Evolutionary conservation across 2,113 vertebrate species (phyloP).

Genomic region (Boulengeromyrus knoepffleri): DNA sequence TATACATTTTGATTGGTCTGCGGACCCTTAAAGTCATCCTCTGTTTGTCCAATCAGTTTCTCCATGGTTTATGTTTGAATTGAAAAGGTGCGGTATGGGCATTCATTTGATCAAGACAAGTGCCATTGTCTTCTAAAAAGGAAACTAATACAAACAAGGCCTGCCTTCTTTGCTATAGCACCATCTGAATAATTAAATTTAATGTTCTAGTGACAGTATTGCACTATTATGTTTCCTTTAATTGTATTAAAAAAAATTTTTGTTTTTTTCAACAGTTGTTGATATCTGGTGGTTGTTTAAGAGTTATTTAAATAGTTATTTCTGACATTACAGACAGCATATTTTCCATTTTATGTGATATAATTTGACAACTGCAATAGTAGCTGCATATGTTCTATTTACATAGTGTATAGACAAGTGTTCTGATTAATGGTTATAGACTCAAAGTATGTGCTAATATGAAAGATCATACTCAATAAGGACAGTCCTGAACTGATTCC

Average conservation of each 20-base stretch:
- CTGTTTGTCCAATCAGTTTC: not conserved
- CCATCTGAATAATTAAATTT: conserved; percentile 17
- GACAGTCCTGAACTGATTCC: conserved; percentile 73
- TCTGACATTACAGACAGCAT: conserved; percentile 1
- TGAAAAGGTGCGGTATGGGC: not conserved
- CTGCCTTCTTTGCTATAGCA: not conserved
- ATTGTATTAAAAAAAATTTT: not conserved
- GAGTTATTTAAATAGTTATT: not conserved
- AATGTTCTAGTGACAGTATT: conserved; percentile 11
- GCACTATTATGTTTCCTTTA: conserved; percentile 29
- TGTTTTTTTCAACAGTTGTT: conserved; percentile 2
- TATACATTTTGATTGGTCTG: conserved; percentile 51
- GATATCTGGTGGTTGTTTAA: not conserved
- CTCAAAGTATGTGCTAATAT: conserved; percentile 74
- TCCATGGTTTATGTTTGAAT: not conserved
- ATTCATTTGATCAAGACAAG: conserved; percentile 33
- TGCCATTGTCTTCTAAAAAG: conserved; percentile 52
- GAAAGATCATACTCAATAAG: conserved; percentile 68
- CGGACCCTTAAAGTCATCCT: conserved; percentile 3
- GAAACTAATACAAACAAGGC: not conserved
- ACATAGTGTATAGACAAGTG: conserved; percentile 74
- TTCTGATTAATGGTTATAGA: conserved; percentile 77
- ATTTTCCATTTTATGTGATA: conserved; percentile 52
- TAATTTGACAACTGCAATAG: conserved; percentile 50
- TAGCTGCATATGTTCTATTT: conserved; percentile 83